Evolutionary conservation across 2,888 invertebrate species (phyloP).

Genomic region (Morinoia aosen): DNA sequence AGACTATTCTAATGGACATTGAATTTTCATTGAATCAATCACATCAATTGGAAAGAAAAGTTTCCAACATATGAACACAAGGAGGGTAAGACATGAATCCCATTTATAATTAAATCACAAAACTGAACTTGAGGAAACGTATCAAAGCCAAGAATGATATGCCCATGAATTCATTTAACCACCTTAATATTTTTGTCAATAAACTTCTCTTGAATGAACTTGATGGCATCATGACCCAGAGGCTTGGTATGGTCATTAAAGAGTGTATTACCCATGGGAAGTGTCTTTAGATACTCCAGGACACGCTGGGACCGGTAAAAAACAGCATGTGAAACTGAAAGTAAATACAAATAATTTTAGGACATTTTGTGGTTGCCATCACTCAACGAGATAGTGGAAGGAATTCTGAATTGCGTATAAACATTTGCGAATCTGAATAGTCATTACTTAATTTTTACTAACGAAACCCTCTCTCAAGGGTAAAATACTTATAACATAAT

Average conservation of each 20-base stretch:
- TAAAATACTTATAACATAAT: too few relatives aligned
- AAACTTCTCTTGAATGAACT: neutral
- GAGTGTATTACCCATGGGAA: neutral
- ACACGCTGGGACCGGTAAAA: slow-evolving; percentile 62
- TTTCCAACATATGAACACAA: neutral
- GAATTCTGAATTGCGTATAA: neutral
- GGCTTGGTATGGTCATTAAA: neutral
- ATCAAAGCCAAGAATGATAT: neutral
- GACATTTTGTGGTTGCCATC: neutral
- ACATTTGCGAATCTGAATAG: too few relatives aligned
- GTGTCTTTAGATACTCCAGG: slow-evolving; percentile 58
- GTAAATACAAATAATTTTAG: neutral
- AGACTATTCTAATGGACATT: neutral
- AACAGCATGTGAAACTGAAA: slow-evolving; percentile 60
- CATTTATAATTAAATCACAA: neutral
- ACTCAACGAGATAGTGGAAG: neutral
- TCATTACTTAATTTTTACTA: too few relatives aligned
- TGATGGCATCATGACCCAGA: neutral
- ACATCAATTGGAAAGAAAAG: neutral
- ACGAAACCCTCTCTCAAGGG: too few relatives aligned
- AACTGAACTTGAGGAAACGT: too few relatives aligned
- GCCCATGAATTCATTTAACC: neutral
- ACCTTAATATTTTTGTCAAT: neutral
- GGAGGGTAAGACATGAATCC: neutral
- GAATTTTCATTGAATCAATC: neutral